Percentiles rank a stretch among this genome's conserved stretches.
phyloP scores from a whole-genome alignment of 2,797 vertebrate genomes.

The Sebastolobus alascanus region DNA sequence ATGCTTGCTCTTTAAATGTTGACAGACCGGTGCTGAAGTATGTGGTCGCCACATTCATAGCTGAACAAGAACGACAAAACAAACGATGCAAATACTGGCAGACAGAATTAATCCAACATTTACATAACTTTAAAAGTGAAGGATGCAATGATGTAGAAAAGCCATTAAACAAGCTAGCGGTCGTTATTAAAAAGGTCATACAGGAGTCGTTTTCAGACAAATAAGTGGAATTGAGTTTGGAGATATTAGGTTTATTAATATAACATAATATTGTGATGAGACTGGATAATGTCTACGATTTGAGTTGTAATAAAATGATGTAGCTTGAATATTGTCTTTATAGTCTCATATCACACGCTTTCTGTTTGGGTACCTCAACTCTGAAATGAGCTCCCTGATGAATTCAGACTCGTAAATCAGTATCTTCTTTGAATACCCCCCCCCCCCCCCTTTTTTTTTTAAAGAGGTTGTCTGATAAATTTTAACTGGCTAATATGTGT shows the following conservation, averaged over 20 bases:
- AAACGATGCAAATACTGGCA: conserved; percentile 34
- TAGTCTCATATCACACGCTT: not conserved
- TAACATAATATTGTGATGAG: not conserved
- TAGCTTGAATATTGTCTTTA: not conserved
- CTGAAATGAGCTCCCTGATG: not conserved
- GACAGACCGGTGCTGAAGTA: conserved; percentile 39
- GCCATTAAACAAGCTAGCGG: not conserved
- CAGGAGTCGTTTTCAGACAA: not conserved
- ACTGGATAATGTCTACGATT: not conserved
- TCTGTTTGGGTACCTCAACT: not conserved
- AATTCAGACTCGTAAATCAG: too few relatives aligned
- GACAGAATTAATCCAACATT: conserved; percentile 35
- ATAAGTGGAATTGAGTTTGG: not conserved
- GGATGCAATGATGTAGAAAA: conserved; percentile 37
- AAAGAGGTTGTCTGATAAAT: too few relatives aligned
- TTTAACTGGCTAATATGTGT: too few relatives aligned
- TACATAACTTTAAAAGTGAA: conserved; percentile 14
- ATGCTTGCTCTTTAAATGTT: conserved; percentile 64
- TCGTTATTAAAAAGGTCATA: conserved; percentile 5
- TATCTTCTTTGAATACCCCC: not conserved
- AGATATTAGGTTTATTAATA: not conserved
- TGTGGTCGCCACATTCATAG: conserved; percentile 21
- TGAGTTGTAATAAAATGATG: not conserved
- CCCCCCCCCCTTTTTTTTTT: too few relatives aligned
- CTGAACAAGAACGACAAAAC: conserved; percentile 52